A percentile compares a stretch with the other conserved stretches of the same genome.
These are phyloP conservation scores for Drosophila tani DNA, from an alignment of 1,140 invertebrate genomes.

Conservation along the genomic window DNA sequence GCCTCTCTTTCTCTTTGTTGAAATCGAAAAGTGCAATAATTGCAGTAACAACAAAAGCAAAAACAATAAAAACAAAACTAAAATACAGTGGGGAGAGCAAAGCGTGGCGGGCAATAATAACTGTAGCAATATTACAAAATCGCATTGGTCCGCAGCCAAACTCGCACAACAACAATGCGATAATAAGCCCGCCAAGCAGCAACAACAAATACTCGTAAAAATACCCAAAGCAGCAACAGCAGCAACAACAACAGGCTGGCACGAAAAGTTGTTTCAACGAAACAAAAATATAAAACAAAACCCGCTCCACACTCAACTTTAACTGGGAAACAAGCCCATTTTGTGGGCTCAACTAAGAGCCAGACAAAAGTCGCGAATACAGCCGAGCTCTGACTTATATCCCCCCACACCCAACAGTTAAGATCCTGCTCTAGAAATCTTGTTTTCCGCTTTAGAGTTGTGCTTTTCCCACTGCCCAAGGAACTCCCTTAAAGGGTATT, in stretches of 20 bases:
- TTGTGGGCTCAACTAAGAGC: constrained; percentile 41
- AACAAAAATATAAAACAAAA: constrained; percentile 53
- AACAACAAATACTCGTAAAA: constrained; percentile 35
- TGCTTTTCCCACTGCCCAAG: neutral
- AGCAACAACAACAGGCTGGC: constrained; percentile 28
- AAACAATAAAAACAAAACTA: constrained; percentile 28
- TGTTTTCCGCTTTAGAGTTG: constrained; percentile 4
- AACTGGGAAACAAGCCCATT: constrained; percentile 70
- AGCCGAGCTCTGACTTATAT: constrained; percentile 2
- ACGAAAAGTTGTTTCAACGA: constrained; percentile 45
- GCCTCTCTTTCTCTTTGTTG: constrained; percentile 60
- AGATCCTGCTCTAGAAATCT: constrained; percentile 51
- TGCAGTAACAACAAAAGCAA: constrained; percentile 59
- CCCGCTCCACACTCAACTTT: constrained; percentile 37
- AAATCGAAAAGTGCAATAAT: constrained; percentile 72
- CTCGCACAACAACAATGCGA: constrained; percentile 53
- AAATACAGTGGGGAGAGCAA: constrained; percentile 60
- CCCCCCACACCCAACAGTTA: constrained; percentile 3
- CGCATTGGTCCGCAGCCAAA: constrained; percentile 44
- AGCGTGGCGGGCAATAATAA: constrained; percentile 74
- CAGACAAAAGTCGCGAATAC: constrained; percentile 22
- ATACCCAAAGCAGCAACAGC: constrained; percentile 8
- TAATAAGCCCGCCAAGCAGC: constrained; percentile 53
- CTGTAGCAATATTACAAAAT: constrained; percentile 78
- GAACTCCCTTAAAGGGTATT: neutral